Evolutionary conservation across 2,888 invertebrate species (phyloP), one percentile per base, ranked within the genome.

Genomic region (Drosophila ustulata): DNA sequence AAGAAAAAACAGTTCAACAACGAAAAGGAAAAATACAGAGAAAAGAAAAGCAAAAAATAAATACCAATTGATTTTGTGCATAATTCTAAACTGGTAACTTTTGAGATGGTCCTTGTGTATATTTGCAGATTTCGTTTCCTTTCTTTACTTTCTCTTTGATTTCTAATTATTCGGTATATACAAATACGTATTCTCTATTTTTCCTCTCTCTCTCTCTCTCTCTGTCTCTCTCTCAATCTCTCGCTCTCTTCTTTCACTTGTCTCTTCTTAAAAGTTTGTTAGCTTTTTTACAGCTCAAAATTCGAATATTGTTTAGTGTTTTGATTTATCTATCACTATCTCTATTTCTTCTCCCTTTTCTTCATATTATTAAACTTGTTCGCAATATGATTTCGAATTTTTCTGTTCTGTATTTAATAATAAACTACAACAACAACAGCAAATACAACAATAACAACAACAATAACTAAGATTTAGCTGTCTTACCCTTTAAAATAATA

Each of bases 81-180:
- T 59, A 8, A 67, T 67, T 57, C 61, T 55, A 67, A 94, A 93
- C 94, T 95, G 95, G 96, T 96, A 96, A 96, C 96, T 96, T 96
- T 96, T 96, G 96, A 96, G 96, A 96, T 96, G 96, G 96, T 96
- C 96, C 96, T 96, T 96, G 95, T 91, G 90, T 91, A 91, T 88
- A 91, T 90, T 91, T 88, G 90, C 89, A 89, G 81, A 64, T 75
- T 76, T 71, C 46, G 67, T 61, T 71, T 49, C 65, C 18, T 51
- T 66, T 55, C 30, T 3, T 25, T n/a, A 32, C 32, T 51, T 37
- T 52, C 51, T 52, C 39, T 39, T 71, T 47, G 0, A 49, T 9
- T 65, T 63, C n/a, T 41, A 53, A 45, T 67, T 55, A 49, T 43
- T 64, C 47, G 63, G 49, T 74, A 46, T 68, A 28, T 55, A 25